Evolutionary conservation across 2,797 vertebrate species (phyloP), one percentile per base, ranked within the genome.

Genomic region (Sibirionetta formosa): DNA sequence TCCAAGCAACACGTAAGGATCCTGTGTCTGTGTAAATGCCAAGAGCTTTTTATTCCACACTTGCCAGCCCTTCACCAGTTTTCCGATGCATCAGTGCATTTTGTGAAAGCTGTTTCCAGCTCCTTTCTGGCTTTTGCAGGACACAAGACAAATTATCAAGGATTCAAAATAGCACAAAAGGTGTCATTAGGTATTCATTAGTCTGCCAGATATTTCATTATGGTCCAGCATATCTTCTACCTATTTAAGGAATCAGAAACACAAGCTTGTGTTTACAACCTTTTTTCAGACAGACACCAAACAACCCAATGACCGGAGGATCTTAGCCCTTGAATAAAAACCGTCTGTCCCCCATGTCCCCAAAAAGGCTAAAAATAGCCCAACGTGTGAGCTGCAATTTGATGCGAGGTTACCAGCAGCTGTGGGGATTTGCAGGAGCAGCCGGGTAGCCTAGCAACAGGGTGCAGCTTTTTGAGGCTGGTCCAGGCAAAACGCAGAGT

Each of bases 391-490:
- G 82, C 93, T 97, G 96, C 91, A 87, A 66, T 95, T 95, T 91
- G 92, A 94, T 88, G 90, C 0, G 29, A 97, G 95, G 77, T 95
- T 96, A 95, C 88, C 92, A 90, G 78, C 94, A 94, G 81, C 93
- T 92, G 91, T 92, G 33, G 66, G 92, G 96, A 95, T 93, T 88
- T 92, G 77, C 40, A 27, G 94, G 96, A 86, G 78, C 82, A 98
- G 94, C 78, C 77, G 58, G 24, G 98, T 98, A 98, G 94, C 98
- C 94, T 98, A 98, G 98, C 98, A 98, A 98, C 98, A 82, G 88
- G 90, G 48, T 94, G 87, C 97, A 97, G 96, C 76, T 89, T 83
- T 94, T 93, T 60, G 73, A 95, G 91, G 83, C 93, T 91, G 86
- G 56, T 96, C 96, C 96, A 96, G 93, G 82, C 89, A 85, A 86